Evolutionary conservation across 2,797 vertebrate genomes (phyloP).

Genomic region (Zalophus californianus): DNA sequence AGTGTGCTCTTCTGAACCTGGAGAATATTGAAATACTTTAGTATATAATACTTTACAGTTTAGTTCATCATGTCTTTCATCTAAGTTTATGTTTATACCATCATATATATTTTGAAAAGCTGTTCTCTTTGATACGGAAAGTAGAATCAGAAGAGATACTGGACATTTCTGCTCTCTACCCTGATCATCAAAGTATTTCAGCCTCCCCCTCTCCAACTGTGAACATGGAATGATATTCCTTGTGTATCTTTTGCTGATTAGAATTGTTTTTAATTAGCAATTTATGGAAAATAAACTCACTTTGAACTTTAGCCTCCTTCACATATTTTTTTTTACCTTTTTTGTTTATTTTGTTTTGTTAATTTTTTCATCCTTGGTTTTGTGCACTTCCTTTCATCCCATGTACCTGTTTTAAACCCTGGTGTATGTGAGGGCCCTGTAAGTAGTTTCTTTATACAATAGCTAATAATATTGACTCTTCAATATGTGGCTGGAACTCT

Average conservation of each 20-base stretch:
- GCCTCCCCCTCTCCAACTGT: not conserved
- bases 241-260: not conserved
- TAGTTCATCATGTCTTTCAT: not conserved
- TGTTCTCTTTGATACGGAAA: not conserved
- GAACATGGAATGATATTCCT: not conserved
- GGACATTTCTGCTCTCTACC: not conserved
- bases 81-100: not conserved
- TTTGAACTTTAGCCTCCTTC: not conserved
- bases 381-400: not conserved
- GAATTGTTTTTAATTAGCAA: not conserved
- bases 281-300: not conserved
- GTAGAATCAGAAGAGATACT: not conserved
- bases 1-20: not conserved
- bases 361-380: not conserved
- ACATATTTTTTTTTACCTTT: not conserved
- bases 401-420: not conserved
- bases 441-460: not conserved
- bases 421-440: not conserved
- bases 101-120: not conserved
- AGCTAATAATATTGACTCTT: not conserved
- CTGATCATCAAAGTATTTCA: not conserved
- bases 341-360: not conserved
- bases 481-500: not conserved
- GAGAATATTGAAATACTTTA: not conserved
- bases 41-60: not conserved